A percentile compares a stretch with the other conserved stretches of the same genome.
Conservation (phyloP, 2,797 vertebrate species). For the Spinus pinus region DNA sequence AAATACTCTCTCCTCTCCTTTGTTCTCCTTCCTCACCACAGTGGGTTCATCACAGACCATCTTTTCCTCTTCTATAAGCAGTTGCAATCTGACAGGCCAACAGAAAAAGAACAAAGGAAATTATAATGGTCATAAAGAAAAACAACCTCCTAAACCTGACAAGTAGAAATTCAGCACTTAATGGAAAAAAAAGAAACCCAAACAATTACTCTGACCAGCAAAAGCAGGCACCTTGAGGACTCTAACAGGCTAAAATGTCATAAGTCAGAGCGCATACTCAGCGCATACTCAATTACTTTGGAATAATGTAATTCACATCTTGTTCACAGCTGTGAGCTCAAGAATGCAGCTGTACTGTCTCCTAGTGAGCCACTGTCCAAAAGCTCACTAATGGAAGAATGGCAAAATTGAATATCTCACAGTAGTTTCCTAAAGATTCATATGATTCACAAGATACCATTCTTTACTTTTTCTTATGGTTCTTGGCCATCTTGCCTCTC, state of each 20-base stretch:
- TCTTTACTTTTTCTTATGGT: background rate
- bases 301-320: background rate
- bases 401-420: background rate
- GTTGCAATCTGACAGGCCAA: background rate
- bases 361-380: background rate
- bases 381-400: background rate
- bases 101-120: background rate
- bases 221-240: background rate
- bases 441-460: background rate
- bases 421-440: background rate
- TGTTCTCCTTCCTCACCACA: background rate
- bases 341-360: background rate
- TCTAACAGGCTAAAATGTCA: background rate
- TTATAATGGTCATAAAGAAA: background rate
- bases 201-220: background rate
- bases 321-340: background rate
- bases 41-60: background rate
- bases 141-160: background rate
- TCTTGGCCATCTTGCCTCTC: background rate
- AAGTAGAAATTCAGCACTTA: background rate
- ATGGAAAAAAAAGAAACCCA: background rate
- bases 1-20: background rate
- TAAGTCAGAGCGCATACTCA: background rate
- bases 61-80: background rate
- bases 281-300: too few relatives aligned